Base-by-base conservation (phyloP, 2,888 invertebrate species). In the Zelleria hepariella region DNA sequence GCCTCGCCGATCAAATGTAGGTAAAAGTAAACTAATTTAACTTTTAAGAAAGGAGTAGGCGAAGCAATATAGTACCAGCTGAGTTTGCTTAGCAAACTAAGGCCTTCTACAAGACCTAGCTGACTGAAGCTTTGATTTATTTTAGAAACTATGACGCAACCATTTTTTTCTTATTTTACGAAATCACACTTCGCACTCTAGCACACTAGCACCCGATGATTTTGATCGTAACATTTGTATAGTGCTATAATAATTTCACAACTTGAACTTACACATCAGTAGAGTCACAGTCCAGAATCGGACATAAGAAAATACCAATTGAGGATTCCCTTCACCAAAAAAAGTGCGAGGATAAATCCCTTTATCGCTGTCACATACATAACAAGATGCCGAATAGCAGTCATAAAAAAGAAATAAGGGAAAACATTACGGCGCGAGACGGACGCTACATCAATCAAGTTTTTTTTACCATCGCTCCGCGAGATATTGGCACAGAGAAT, bases 391-490 rank as follows among this genome's bases (percentile, higher is more conserved):
- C 59, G 24, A 60, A 58, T 62, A 62, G 54, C 60, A 32, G 56
- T 58, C 58, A 54, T 26, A 57, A 60, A 59, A 60, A 57, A 24
- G 54, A 61, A 62, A 61, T 59, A 58, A 24, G 56, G 51, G 23
- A 69, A 79, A 78, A 79, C 77, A 78, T 78, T 72, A 73, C 68
- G 66, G 65, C 67, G 67, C 62, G 65, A 61, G 54, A 27, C 25
- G 25, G 54, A 69, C 70, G 76, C 77, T 72, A 69, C 80, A 86
- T 86, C 85, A 82, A 86, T 86, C 86, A 86, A 80, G 72, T 81
- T 82, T 80, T 79, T 77, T 70, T 68, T 70, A 60, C 65, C 61
- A 64, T 65, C 59, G 66, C 71, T 73, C 73, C 67, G 32, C 59
- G 69, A 71, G 69, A 73, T n/a, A n/a, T 75, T 70, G 32, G 15